Evolutionary conservation across 1,140 invertebrate species (phyloP).

Genomic region (Watersipora subatra): DNA sequence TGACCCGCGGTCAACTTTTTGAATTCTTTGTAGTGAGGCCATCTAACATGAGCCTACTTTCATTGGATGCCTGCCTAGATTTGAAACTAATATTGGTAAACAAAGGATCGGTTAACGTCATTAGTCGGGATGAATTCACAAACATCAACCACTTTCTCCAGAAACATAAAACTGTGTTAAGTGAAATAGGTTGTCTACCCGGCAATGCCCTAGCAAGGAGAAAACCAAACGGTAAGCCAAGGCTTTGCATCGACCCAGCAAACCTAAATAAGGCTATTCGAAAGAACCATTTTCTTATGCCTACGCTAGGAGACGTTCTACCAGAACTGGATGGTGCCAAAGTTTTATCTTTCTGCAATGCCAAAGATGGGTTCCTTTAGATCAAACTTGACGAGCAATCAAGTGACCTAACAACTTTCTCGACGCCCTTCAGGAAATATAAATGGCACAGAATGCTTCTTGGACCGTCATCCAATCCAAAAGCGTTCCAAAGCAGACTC

Average conservation of each 20-base stretch:
- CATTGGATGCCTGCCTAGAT: no score
- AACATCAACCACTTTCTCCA: no score
- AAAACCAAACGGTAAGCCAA: slow-evolving; percentile 13
- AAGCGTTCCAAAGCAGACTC: background rate
- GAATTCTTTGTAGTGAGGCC: no score
- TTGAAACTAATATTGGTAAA: no score
- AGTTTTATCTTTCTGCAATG: slow-evolving; percentile 16
- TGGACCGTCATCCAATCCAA: background rate
- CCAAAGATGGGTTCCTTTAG: slow-evolving; percentile 17
- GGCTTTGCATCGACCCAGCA: no score
- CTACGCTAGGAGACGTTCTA: slow-evolving; percentile 17
- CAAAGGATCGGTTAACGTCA: no score
- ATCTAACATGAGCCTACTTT: no score
- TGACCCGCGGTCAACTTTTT: no score
- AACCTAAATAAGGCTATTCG: no score
- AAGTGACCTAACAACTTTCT: slow-evolving; percentile 17
- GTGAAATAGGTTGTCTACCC: no score
- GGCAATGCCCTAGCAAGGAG: slow-evolving; percentile 12
- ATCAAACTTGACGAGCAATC: slow-evolving; percentile 16
- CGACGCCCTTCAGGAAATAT: background rate
- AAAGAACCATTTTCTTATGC: slow-evolving; percentile 15
- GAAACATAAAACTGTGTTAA: no score
- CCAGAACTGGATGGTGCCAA: slow-evolving; percentile 13
- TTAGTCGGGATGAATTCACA: no score
- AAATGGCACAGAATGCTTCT: background rate